Evolutionary conservation across 2,797 vertebrate species (phyloP).

Genomic region (Prunella strophiata): DNA sequence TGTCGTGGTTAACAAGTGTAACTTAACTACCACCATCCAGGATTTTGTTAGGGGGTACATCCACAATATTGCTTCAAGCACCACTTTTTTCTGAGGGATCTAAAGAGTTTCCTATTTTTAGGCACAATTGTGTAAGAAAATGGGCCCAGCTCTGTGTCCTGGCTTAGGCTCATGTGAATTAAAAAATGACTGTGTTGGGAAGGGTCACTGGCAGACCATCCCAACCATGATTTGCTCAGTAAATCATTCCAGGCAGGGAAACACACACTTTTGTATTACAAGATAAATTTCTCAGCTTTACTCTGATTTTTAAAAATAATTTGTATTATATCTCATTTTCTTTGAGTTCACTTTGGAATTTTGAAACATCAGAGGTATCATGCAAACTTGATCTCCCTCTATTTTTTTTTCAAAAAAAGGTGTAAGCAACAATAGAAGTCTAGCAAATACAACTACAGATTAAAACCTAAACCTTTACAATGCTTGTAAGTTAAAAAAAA

Average conservation of each 20-base stretch:
- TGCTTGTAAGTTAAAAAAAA: not conserved
- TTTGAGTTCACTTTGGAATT: not conserved
- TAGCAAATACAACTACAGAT: not conserved
- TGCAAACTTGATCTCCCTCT: not conserved
- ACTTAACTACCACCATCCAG: not conserved
- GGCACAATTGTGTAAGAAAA: not conserved
- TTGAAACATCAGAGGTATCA: not conserved
- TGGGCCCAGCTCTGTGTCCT: fast-evolving
- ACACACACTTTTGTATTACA: not conserved
- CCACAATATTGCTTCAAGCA: not conserved
- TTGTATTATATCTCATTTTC: not conserved
- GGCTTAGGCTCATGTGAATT: not conserved
- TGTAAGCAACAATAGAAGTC: not conserved
- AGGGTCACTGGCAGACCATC: not conserved
- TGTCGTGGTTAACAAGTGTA: not conserved
- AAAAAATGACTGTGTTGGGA: not conserved
- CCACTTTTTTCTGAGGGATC: not conserved
- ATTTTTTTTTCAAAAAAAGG: not conserved
- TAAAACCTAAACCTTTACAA: not conserved
- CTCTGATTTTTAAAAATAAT: not conserved
- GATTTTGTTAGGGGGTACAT: not conserved
- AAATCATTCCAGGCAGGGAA: not conserved
- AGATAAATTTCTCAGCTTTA: not conserved
- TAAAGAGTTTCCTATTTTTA: not conserved
- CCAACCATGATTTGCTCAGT: not conserved